Evolutionary conservation across 2,797 vertebrate genomes (phyloP).

Genomic region (Sebastes oblongus): DNA sequence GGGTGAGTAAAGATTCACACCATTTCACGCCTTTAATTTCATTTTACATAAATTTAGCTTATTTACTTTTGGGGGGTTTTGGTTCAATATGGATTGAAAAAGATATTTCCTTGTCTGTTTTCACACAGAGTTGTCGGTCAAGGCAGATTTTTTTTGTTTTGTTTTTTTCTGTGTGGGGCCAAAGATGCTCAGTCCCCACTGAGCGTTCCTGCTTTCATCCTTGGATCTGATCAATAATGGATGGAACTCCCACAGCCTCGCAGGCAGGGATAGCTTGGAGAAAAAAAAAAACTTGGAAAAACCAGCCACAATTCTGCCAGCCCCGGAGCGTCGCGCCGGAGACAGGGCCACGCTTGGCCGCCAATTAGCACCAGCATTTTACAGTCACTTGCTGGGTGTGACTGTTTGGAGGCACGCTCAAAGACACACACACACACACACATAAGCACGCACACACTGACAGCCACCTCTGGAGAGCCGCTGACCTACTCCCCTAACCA

Average conservation of each 20-base stretch:
- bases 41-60: background rate
- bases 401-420: slow-evolving; percentile 71
- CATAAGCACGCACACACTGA: slow-evolving; percentile 22
- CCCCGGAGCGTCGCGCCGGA: slow-evolving; percentile 50
- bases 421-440: slow-evolving; percentile 32
- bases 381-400: slow-evolving; percentile 69
- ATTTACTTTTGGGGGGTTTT: slow-evolving; percentile 21
- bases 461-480: slow-evolving; percentile 79
- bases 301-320: slow-evolving; percentile 69
- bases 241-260: slow-evolving; percentile 83
- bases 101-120: slow-evolving; percentile 57
- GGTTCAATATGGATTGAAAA: slow-evolving; percentile 36
- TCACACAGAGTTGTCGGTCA: slow-evolving; percentile 61
- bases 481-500: slow-evolving; percentile 86
- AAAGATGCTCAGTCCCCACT: slow-evolving; percentile 75
- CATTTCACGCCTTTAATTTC: slow-evolving; percentile 11
- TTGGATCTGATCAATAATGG: slow-evolving; percentile 86
- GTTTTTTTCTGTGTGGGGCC: slow-evolving; percentile 56
- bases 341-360: slow-evolving; percentile 56
- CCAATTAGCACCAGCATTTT: slow-evolving; percentile 83
- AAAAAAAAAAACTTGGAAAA: slow-evolving; percentile 58
- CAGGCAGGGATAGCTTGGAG: slow-evolving; percentile 71
- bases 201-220: slow-evolving; percentile 82
- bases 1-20: slow-evolving; percentile 23
- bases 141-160: slow-evolving; percentile 28